Evolutionary conservation across 2,888 invertebrate genomes (phyloP).

Genomic region (Nomada ruficornis): DNA sequence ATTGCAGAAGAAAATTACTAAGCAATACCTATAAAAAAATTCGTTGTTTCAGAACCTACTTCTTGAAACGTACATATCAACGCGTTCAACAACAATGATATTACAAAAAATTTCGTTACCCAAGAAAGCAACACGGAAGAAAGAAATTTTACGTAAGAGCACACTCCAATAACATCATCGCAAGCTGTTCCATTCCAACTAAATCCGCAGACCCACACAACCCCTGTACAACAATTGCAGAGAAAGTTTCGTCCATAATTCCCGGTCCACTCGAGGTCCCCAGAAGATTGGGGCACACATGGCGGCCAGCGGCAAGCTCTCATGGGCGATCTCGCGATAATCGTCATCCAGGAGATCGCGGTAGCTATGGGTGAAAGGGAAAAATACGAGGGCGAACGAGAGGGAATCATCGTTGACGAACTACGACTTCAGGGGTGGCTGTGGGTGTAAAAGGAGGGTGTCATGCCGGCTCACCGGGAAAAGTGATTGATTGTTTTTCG

Average conservation of each 20-base stretch:
- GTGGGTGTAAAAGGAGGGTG: constrained; percentile 81
- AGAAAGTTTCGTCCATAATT: constrained; percentile 8
- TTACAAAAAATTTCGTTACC: no score
- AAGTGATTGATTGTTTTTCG: constrained; percentile 84
- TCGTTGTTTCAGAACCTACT: no score
- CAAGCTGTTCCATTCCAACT: neutral
- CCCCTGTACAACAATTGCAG: neutral
- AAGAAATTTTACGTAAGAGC: neutral
- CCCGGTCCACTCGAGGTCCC: neutral
- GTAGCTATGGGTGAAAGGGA: constrained; percentile 60
- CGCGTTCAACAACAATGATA: no score
- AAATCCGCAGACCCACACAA: neutral
- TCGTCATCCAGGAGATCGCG: constrained; percentile 69
- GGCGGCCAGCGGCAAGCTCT: constrained; percentile 48
- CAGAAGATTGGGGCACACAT: constrained; percentile 25
- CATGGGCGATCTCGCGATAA: constrained; percentile 70
- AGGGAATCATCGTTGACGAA: constrained; percentile 69
- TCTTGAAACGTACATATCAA: no score
- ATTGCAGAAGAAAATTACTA: no score
- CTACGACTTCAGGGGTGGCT: constrained; percentile 74
- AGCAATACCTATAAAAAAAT: no score
- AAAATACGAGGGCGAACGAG: constrained; percentile 34
- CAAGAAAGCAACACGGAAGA: neutral
- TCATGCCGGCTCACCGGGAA: constrained; percentile 81
- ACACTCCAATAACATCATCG: no score